Conservation (phyloP, 2,888 invertebrate genomes). For the Spialia ferax region DNA sequence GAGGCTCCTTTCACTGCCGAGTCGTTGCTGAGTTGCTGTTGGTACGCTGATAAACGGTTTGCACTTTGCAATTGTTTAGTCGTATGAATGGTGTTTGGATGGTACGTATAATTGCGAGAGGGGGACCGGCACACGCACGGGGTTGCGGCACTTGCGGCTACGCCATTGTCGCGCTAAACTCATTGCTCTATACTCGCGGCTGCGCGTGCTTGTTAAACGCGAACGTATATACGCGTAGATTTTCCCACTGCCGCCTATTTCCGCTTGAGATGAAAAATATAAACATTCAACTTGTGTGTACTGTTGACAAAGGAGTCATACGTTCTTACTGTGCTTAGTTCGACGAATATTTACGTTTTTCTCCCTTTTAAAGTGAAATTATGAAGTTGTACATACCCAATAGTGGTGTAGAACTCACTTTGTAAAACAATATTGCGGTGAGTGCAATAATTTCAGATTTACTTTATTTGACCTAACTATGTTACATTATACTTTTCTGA, state of each 20-base stretch:
- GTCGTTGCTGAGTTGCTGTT: not conserved
- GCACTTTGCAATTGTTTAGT: constrained; percentile 15
- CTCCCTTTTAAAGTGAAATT: constrained; percentile 21
- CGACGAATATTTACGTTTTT: not conserved
- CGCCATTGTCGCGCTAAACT: constrained; percentile 49
- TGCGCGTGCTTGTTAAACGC: constrained; percentile 43
- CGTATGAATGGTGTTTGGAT: constrained; percentile 34
- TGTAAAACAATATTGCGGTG: constrained; percentile 59
- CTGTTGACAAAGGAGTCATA: constrained; percentile 20
- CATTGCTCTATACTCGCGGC: constrained; percentile 40
- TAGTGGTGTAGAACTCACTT: constrained; percentile 55
- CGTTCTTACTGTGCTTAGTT: constrained; percentile 18
- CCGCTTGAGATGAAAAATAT: constrained; percentile 30
- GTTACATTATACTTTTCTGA: constrained; percentile 27
- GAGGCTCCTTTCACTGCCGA: constrained; percentile 21
- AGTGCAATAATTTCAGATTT: constrained; percentile 53
- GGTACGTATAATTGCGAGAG: constrained; percentile 42
- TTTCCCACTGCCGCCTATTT: constrained; percentile 33
- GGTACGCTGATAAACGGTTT: constrained; percentile 22
- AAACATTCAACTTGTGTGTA: constrained; percentile 26
- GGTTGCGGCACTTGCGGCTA: constrained; percentile 43
- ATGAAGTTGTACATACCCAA: constrained; percentile 17
- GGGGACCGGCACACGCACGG: constrained; percentile 47
- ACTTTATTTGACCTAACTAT: no score
- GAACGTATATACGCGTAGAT: constrained; percentile 33